Percentiles rank a stretch among this genome's conserved stretches.
phyloP scores from a whole-genome alignment of 53 echinoderm and acorn worm genomes.

The Apostichopus leukothele region DNA sequence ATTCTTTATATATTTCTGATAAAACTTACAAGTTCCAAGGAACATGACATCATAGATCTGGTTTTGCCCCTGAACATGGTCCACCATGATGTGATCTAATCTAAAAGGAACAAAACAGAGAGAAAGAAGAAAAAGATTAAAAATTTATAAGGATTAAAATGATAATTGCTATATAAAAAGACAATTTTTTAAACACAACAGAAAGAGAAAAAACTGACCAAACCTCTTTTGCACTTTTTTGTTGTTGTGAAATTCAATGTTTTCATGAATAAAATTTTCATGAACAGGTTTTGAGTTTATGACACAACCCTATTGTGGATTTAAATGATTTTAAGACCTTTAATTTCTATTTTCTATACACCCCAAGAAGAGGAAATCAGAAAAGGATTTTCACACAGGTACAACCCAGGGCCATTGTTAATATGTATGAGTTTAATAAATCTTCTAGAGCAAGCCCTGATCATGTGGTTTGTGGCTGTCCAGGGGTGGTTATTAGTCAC shows the following conservation, averaged over 20 bases:
- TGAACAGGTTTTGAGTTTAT: no score
- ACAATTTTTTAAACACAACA: no score
- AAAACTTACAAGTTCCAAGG: slow-evolving; percentile 82
- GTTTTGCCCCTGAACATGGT: slow-evolving; percentile 74
- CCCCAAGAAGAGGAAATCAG: neutral
- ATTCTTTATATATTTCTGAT: neutral
- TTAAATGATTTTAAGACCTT: neutral
- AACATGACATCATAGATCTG: slow-evolving; percentile 86
- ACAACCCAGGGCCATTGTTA: no score
- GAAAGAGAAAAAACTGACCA: no score
- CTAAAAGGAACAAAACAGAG: slow-evolving; percentile 52
- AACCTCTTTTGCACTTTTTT: no score
- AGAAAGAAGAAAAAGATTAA: neutral
- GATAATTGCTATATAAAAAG: no score
- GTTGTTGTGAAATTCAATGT: no score
- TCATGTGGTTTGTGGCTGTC: neutral
- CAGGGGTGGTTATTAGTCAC: neutral
- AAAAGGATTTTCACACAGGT: no score
- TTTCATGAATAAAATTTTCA: no score
- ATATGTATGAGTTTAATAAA: no score
- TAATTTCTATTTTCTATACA: neutral
- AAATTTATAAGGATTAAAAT: no score
- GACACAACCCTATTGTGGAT: no score
- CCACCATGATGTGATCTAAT: slow-evolving; percentile 87
- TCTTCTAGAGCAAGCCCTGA: neutral